Base-by-base conservation (phyloP, 2,113 vertebrate genomes). In the Cromileptes altivelis region DNA sequence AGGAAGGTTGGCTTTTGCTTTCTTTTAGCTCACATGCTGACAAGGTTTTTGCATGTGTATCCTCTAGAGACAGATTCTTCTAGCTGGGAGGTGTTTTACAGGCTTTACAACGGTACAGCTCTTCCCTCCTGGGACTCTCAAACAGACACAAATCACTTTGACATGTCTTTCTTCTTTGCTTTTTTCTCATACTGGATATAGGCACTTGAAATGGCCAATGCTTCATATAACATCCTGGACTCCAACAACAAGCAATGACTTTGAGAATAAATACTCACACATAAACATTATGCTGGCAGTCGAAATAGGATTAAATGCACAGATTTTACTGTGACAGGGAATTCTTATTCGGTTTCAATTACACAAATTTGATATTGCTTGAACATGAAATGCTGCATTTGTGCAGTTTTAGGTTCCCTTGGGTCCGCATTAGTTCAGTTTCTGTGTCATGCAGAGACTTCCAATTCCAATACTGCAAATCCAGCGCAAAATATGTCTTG, bases 71-170 rank as follows among this genome's bases (percentile, higher is more conserved):
- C 75, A 45, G 71, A 58, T 74, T 76, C 87, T 72, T 92, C 64
- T 71, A 81, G 82, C 88, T 92, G 75, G 89, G 86, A 93, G 85
- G 91, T 94, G 89, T 93, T 94, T 94, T 94, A 95, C 90, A 93
- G 89, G 86, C 82, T 91, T 92, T 90, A 90, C 77, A 90, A 85
- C 78, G 82, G 84, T 90, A 78, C 72, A 85, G 81, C 55, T 84
- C 72, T 78, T 6, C 50, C 55, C 94, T 87, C 88, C 21, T 62
- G 94, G 92, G 93, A 91, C 67, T 78, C 65, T 82, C 79, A 80
- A 85, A 86, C 81, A 91, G 91, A 91, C 90, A 91, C 93, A 93
- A 91, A 95, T 94, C 92, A 91, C 85, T 90, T 89, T 93, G 87
- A 90, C 86, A 78, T 49, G 81, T 89, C 85, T 88, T 86, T 88